Base-by-base conservation (phyloP, 2,113 vertebrate genomes). In the Australoheros scitulus region DNA sequence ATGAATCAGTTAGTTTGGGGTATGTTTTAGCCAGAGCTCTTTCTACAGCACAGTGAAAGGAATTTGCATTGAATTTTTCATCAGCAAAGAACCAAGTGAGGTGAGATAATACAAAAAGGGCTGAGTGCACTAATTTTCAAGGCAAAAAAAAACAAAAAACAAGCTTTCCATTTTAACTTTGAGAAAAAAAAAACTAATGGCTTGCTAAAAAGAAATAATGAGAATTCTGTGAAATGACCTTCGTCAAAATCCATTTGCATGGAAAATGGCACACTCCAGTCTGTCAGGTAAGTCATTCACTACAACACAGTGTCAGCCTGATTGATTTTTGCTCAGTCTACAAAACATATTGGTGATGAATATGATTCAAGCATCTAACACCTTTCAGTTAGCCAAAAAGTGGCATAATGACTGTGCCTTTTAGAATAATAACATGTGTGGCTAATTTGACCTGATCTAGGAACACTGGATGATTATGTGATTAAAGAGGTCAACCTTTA, bases 211-310 rank as follows among this genome's bases (percentile, higher is more conserved):
- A 82, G 34, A 79, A 77, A 78, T 76, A 78, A 85, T 76, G 81
- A 85, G 56, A 83, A 89, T 61, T 76, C 57, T 76, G 68, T 64
- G 50, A 83, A 88, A 76, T 77, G 64, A 87, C 80, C 82, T 78
- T 81, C 60, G 76, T 83, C 41, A 82, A 84, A 77, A 79, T 76
- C 79, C 58, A 85, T 89, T 83, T 82, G 58, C 61, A 43, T 74
- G 38, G 61, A 75, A 70, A 81, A 79, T 6, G 18, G 61, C 36
- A 63, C 68, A 58, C 77, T 43, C 2, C 5, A 50, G 0, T 58
- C 47, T 26, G 20, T 4, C 68, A 76, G 56, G 80, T 74, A 80
- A 77, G 68, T 88, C 74, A 18, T 58, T 80, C 63, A n/a, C 29
- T 4, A 26, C 29, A 65, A 22, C 14, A 47, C 77, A 70, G 63